Evolutionary conservation across 2,888 invertebrate species (phyloP).

Genomic region (Thereva unica): DNA sequence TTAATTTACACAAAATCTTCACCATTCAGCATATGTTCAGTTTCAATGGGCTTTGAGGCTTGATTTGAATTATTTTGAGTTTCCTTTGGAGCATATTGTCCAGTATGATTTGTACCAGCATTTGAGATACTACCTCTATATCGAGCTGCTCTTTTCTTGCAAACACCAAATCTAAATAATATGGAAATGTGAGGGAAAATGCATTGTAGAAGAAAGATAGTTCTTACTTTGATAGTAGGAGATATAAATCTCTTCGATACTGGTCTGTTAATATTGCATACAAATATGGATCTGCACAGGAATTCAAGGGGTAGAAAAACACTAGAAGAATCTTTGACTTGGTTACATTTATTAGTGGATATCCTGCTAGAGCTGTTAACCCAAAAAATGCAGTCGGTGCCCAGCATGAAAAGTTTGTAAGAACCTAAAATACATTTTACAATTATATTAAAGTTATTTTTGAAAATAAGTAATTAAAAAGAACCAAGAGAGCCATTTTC

Average conservation of each 20-base stretch:
- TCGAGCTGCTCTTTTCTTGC: conserved; percentile 59
- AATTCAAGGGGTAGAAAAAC: conserved; percentile 89
- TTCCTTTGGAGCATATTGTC: conserved; percentile 24
- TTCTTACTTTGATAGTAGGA: conserved; percentile 67
- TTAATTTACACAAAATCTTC: conserved; percentile 52
- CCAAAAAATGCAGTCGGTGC: conserved; percentile 90
- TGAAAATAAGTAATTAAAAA: background rate
- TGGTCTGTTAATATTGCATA: conserved; percentile 90
- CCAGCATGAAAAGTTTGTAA: conserved; percentile 83
- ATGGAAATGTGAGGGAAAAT: background rate
- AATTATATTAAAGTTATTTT: background rate
- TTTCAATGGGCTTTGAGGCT: conserved; percentile 45
- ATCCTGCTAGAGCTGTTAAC: conserved; percentile 81
- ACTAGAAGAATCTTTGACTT: conserved; percentile 81
- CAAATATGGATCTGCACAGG: conserved; percentile 90
- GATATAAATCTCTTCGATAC: conserved; percentile 75
- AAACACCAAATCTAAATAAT: conserved; percentile 61
- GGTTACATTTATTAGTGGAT: conserved; percentile 80
- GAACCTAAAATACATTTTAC: conserved; percentile 55
- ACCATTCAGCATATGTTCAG: conserved; percentile 50
- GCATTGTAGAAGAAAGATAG: background rate
- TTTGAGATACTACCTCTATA: conserved; percentile 58
- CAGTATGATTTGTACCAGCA: conserved; percentile 48
- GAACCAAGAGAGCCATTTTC: conserved; percentile 84
- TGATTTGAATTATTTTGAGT: conserved; percentile 30